These are phyloP conservation scores for Piaya cayana DNA, from an alignment of 2,113 vertebrate genomes.

Conservation along the genomic window DNA sequence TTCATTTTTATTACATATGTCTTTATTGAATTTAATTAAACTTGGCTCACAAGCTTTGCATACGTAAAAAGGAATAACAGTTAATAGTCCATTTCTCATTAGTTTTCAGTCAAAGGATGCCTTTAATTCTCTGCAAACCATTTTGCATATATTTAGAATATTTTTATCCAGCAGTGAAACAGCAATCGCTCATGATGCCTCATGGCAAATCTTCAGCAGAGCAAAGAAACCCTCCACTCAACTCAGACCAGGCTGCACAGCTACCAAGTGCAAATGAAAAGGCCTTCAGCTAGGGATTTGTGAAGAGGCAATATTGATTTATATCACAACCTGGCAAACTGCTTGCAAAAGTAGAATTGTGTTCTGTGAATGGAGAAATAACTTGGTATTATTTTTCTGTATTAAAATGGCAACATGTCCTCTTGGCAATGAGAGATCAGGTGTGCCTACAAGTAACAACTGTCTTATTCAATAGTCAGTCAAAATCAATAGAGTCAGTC, in stretches of 20 bases:
- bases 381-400: neutral
- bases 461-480: neutral
- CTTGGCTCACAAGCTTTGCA: neutral
- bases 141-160: neutral
- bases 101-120: neutral
- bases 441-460: neutral
- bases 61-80: neutral
- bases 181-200: neutral
- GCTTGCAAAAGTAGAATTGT: neutral
- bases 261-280: neutral
- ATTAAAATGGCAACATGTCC: neutral
- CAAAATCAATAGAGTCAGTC: neutral
- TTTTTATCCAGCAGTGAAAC: neutral
- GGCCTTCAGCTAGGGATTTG: neutral
- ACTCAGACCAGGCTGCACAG: neutral
- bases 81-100: neutral
- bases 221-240: neutral
- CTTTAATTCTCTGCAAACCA: neutral
- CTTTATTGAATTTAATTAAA: conserved; percentile 28
- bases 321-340: neutral
- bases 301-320: neutral
- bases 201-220: neutral
- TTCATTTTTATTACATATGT: conserved; percentile 10
- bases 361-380: neutral
- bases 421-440: neutral